These are phyloP conservation scores for Myrmecobius fasciatus DNA, from an alignment of 2,113 vertebrate genomes.

Conservation along the genomic window DNA sequence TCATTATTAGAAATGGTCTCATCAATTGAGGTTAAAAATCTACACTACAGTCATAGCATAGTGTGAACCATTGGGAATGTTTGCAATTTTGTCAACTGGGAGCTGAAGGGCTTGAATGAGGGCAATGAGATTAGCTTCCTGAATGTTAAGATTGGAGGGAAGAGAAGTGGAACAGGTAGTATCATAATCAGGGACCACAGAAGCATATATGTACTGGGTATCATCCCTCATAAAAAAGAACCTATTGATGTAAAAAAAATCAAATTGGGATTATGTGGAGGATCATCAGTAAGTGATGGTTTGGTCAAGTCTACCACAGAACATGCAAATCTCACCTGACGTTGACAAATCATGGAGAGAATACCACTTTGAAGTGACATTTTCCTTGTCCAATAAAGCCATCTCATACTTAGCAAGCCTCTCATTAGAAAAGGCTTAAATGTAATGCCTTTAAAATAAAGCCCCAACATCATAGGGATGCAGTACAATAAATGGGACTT, in stretches of 20 bases:
- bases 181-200: background rate
- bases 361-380: no score
- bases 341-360: background rate
- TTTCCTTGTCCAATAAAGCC: background rate
- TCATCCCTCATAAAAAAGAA: background rate
- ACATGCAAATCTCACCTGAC: background rate
- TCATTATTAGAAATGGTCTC: background rate
- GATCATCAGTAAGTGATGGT: background rate
- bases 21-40: background rate
- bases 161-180: background rate
- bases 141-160: background rate
- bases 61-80: background rate
- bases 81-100: background rate
- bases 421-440: background rate
- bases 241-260: background rate
- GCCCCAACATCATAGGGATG: background rate
- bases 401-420: background rate
- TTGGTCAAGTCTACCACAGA: background rate
- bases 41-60: no score
- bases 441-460: background rate
- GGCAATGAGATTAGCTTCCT: background rate
- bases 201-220: background rate
- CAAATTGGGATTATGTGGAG: background rate
- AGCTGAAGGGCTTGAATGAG: background rate
- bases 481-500: background rate